Evolutionary conservation across 64 coral and sea anemone genomes (phyloP).

Genomic region (Montipora cactus): DNA sequence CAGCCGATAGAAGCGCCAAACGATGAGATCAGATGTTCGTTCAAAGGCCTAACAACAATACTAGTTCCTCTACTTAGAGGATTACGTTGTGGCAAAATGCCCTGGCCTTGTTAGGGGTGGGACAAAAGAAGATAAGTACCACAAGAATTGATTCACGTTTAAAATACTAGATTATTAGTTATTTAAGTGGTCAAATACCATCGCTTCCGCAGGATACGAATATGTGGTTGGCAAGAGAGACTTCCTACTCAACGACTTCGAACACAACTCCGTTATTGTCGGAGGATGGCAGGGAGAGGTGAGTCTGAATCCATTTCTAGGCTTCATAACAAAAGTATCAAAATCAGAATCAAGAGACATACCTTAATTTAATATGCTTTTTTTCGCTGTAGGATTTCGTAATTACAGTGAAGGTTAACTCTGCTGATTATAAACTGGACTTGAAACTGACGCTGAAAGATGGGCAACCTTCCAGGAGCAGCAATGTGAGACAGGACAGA

Average conservation of each 20-base stretch:
- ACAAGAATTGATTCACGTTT: too few relatives aligned
- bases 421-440: not conserved
- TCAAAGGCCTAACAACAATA: too few relatives aligned
- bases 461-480: not conserved
- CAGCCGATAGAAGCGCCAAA: too few relatives aligned
- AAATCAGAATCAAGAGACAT: not conserved
- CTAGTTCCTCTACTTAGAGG: too few relatives aligned
- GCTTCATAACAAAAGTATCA: not conserved
- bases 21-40: too few relatives aligned
- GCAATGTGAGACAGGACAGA: not conserved
- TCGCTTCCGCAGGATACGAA: not conserved
- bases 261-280: not conserved
- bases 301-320: not conserved
- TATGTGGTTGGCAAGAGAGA: not conserved
- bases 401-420: not conserved
- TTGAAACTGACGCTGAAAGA: not conserved
- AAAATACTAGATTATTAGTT: too few relatives aligned
- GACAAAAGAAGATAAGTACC: too few relatives aligned
- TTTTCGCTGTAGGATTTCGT: not conserved
- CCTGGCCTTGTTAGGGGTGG: too few relatives aligned
- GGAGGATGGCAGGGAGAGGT: not conserved
- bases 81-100: too few relatives aligned
- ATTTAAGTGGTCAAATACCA: not conserved
- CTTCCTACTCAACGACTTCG: not conserved
- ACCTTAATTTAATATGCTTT: not conserved